Conservation (phyloP, 2,113 vertebrate genomes). For the Todiramphus chloris region DNA sequence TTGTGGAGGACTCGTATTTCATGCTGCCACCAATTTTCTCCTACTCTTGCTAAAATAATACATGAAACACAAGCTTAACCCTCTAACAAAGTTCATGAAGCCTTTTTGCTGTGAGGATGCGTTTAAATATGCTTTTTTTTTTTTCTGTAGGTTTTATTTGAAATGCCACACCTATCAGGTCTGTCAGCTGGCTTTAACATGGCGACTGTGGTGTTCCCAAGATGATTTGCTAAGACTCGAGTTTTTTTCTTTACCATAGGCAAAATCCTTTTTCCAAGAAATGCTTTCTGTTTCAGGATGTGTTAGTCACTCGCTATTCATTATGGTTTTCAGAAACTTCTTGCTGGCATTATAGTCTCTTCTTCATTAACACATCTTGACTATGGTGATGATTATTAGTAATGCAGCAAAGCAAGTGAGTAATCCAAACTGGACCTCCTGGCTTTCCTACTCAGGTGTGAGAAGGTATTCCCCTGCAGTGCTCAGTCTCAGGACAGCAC, state of each 20-base stretch:
- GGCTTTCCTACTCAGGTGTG: not conserved
- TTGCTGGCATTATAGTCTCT: rapidly evolving
- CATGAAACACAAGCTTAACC: not conserved
- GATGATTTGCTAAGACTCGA: not conserved
- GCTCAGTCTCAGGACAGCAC: not conserved
- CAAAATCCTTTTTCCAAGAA: not conserved
- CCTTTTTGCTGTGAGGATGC: not conserved
- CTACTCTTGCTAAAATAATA: not conserved
- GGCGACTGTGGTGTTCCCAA: not conserved
- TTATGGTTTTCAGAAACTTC: not conserved
- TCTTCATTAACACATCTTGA: not conserved
- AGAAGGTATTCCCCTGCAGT: not conserved
- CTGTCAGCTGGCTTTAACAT: not conserved
- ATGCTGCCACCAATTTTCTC: not conserved
- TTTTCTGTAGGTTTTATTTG: not conserved
- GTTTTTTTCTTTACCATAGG: not conserved
- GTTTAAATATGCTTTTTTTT: not conserved
- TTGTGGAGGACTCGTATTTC: not conserved
- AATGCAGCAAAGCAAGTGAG: not conserved
- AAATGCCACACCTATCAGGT: rapidly evolving
- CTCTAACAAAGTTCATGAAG: not conserved
- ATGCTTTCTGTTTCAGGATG: not conserved
- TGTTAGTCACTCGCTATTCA: not conserved
- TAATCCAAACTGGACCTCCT: not conserved
- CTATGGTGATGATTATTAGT: not conserved